phyloP scores from a whole-genome alignment of 2,888 invertebrate species.

The Hydrotaea diabolus region DNA sequence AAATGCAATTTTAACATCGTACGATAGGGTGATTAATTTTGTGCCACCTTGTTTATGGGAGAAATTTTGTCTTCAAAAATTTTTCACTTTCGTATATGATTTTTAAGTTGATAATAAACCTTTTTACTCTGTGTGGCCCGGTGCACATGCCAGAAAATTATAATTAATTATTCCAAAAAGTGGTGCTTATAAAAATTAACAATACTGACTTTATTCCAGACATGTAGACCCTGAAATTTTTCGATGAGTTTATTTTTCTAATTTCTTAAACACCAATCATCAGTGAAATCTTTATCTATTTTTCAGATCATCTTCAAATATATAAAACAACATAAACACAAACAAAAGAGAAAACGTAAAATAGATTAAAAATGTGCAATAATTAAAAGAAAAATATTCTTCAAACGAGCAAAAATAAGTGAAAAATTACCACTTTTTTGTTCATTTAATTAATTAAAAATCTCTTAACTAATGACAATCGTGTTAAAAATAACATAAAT shows the following conservation, averaged over 20 bases:
- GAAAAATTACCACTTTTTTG: background rate
- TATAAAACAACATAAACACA: constrained; percentile 1
- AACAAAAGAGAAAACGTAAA: constrained; percentile 12
- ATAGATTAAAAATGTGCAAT: constrained; percentile 56
- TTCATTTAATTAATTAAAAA: constrained; percentile 64
- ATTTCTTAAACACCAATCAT: background rate
- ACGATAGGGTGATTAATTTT: no score
- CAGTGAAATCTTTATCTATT: background rate
- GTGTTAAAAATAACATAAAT: constrained; percentile 66
- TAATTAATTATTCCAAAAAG: no score
- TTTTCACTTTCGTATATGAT: no score
- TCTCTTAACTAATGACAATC: constrained; percentile 64
- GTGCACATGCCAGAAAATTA: no score
- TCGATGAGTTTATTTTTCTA: no score
- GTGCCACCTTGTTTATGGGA: no score
- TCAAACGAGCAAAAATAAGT: background rate
- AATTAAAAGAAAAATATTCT: constrained; percentile 37
- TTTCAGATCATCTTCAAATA: constrained; percentile 40
- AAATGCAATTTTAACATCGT: no score
- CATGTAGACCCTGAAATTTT: background rate
- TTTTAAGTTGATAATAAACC: no score
- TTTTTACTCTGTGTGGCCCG: no score
- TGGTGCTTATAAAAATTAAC: no score
- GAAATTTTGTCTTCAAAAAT: no score
- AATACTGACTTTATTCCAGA: no score